Base-by-base conservation (phyloP, 2,888 invertebrate genomes). In the Podotricha telesiphe region DNA sequence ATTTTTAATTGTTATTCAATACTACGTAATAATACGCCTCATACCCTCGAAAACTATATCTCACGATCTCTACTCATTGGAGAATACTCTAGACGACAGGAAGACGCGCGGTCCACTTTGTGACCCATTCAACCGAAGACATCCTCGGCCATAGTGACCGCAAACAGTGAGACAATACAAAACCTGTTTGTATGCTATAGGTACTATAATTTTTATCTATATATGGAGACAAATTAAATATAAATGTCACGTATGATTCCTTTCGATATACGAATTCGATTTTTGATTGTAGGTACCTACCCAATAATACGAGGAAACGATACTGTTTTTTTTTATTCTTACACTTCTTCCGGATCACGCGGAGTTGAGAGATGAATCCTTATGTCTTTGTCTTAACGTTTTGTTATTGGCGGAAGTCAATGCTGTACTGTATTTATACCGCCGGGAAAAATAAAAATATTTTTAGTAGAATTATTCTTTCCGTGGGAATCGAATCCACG, bases 121-220 rank as follows among this genome's bases (percentile, higher is more conserved):
- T 85, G 88, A 84, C 86, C 75, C 85, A 79, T 70, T 82, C 83
- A 80, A 84, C 84, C 86, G 84, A 85, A 80, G 80, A 82, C 80
- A 81, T 81, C 83, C 77, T 80, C 82, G 79, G 77, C 76, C 78
- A 82, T 80, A 82, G 85, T 80, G 84, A 91, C 91, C 91, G 85
- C 89, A 91, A 86, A 86, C 88, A 83, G 79, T 78, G 81, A 77
- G 80, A 78, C 78, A 80, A 79, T 83, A 70, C 75, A 82, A 83
- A 89, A 91, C 88, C 89, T 80, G 91, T 90, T 89, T 82, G 75
- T 78, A 82, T 74, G 74, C 55, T 55, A 55, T 34, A 55, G 34
- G 5, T 28, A 72, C 73, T 79, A 74, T 69, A 73, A 69, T 70
- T 73, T n/a, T 68, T 70, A 73, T 74, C 73, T 73, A 73, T 34